phyloP scores from a whole-genome alignment of 2,888 invertebrate species.

The Sinopyrophorus schimmeli region DNA sequence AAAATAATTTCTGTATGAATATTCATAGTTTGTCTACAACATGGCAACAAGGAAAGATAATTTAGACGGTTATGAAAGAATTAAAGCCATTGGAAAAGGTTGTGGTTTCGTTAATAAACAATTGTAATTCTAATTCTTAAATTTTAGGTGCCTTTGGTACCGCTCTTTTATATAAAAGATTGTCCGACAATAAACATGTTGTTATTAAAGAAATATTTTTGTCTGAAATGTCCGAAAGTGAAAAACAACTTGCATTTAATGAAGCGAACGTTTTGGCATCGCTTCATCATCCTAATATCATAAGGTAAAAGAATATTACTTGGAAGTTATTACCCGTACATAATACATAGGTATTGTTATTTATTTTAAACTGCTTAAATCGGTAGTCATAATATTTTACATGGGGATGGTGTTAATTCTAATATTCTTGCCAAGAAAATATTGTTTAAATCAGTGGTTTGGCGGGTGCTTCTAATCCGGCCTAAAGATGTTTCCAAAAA shows the following conservation, averaged over 20 bases:
- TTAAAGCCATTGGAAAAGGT: slow-evolving; percentile 66
- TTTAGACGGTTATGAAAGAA: slow-evolving; percentile 60
- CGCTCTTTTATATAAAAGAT: slow-evolving; percentile 67
- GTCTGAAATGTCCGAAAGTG: slow-evolving; percentile 66
- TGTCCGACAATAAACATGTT: slow-evolving; percentile 63
- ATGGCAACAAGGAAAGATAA: slow-evolving; percentile 14
- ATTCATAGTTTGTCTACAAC: not conserved
- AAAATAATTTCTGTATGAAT: no score
- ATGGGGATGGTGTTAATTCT: no score
- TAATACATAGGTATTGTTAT: not conserved
- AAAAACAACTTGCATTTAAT: slow-evolving; percentile 69
- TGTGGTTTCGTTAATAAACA: slow-evolving; percentile 15
- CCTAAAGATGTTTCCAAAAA: no score
- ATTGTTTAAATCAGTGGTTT: no score
- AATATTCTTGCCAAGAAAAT: no score
- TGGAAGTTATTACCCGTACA: no score
- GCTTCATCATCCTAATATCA: slow-evolving; percentile 74
- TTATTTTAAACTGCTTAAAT: no score
- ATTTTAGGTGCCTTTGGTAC: slow-evolving; percentile 68
- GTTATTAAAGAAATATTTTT: slow-evolving; percentile 77
- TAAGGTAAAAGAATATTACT: slow-evolving; percentile 52
- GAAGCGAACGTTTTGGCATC: slow-evolving; percentile 71
- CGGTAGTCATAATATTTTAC: no score
- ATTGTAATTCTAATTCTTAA: not conserved
- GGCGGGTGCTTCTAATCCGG: no score